These are phyloP conservation scores for Campoletis raptor DNA, from an alignment of 2,888 invertebrate genomes.

Conservation along the genomic window DNA sequence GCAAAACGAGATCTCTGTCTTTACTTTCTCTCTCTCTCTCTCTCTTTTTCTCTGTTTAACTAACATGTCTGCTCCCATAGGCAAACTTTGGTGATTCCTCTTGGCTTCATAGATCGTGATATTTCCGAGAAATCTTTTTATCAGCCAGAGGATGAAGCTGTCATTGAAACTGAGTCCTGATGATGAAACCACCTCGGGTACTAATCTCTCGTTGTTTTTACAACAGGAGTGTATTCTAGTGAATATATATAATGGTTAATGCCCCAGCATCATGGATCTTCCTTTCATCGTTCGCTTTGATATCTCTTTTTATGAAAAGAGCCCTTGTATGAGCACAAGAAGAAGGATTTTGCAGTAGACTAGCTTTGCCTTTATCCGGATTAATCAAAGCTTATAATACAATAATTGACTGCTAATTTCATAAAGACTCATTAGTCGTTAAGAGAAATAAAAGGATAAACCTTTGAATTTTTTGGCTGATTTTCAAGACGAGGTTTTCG, in stretches of 20 bases:
- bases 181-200: conserved; percentile 68
- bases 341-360: neutral
- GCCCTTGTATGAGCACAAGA: neutral
- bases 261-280: conserved; percentile 49
- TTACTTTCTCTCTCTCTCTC: neutral
- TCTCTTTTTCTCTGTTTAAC: neutral
- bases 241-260: conserved; percentile 26
- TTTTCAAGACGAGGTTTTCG: neutral
- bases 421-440: neutral
- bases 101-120: conserved; percentile 13
- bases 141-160: conserved; percentile 56
- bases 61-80: conserved; percentile 6
- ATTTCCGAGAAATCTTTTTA: conserved; percentile 38
- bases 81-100: conserved; percentile 8
- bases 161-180: conserved; percentile 57
- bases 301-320: conserved; percentile 59
- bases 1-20: conserved; percentile 47
- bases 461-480: neutral
- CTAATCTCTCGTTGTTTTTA: conserved; percentile 55
- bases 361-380: neutral
- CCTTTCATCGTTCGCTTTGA: conserved; percentile 52
- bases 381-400: neutral
- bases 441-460: no score
- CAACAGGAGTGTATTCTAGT: neutral
- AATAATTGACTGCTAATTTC: neutral